Conservation (phyloP, 2,113 vertebrate genomes). For the Muntiacus reevesi region DNA sequence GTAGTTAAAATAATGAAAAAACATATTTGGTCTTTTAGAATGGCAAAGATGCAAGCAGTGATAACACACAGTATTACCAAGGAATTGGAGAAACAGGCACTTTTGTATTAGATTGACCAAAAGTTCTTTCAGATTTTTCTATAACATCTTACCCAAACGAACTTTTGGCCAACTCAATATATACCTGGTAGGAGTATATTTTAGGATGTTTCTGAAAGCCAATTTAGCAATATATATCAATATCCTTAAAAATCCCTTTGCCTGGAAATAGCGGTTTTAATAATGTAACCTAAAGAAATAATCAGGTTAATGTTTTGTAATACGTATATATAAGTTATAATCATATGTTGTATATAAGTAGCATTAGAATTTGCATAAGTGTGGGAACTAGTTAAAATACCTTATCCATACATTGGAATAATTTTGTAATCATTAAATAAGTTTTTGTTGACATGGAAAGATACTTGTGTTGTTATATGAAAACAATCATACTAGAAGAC, state of each 20-base stretch:
- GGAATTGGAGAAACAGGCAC: not conserved
- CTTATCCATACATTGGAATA: not conserved
- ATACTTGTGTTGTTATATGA: not conserved
- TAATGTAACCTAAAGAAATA: not conserved
- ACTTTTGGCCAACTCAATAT: not conserved
- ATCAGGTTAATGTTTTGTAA: not conserved
- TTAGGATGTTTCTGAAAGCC: not conserved
- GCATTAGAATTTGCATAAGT: not conserved
- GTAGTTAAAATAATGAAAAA: not conserved
- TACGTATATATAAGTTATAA: not conserved
- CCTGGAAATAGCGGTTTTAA: not conserved
- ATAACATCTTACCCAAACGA: not conserved
- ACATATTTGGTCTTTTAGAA: not conserved
- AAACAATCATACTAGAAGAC: not conserved
- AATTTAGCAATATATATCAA: not conserved
- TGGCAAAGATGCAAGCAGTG: not conserved
- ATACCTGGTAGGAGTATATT: not conserved
- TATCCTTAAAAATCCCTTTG: not conserved
- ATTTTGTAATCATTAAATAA: not conserved
- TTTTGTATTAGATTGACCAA: not conserved
- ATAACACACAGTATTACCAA: not conserved
- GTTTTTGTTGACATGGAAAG: not conserved
- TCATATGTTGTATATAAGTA: not conserved
- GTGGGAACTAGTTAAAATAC: not conserved
- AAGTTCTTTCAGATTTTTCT: not conserved